A percentile compares a stretch with the other conserved stretches of the same genome.
Evolutionary conservation across 2,797 vertebrate genomes (phyloP).

Genomic region (Rhynchotus rufescens): DNA sequence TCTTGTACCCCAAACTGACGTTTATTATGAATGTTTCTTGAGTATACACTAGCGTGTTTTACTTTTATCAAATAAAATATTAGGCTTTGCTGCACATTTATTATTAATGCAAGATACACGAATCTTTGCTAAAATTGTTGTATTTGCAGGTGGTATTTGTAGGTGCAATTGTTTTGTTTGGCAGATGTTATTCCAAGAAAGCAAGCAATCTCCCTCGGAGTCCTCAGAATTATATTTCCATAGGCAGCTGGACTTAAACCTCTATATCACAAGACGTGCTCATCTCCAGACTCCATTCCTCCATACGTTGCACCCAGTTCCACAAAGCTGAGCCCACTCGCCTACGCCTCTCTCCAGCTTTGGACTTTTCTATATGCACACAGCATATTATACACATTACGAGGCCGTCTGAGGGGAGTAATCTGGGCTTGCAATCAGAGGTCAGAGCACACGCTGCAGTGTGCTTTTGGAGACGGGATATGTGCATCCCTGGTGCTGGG

Average conservation of each 20-base stretch:
- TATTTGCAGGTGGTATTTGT: constrained; percentile 49
- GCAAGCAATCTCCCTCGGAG: neutral
- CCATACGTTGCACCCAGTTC: accelerated
- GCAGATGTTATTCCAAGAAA: constrained; percentile 19
- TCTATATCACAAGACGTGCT: neutral
- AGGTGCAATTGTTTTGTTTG: constrained; percentile 63
- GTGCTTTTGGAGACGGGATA: neutral
- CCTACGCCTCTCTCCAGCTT: neutral
- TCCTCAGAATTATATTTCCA: neutral
- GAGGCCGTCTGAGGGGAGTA: neutral
- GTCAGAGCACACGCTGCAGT: neutral
- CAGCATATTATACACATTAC: neutral
- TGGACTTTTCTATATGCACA: neutral
- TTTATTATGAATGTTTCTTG: constrained; percentile 54
- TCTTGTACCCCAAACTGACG: neutral
- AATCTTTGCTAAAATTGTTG: constrained; percentile 54
- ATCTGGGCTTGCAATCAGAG: neutral
- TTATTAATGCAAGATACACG: constrained; percentile 70
- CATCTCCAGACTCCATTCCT: neutral
- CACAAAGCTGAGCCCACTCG: neutral
- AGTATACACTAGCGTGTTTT: constrained; percentile 43
- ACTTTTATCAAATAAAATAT: constrained; percentile 55
- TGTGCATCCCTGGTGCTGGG: neutral
- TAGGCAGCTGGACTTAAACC: neutral
- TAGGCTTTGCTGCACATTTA: constrained; percentile 58